These are phyloP conservation scores for Lophotis ruficrista DNA, from an alignment of 2,113 vertebrate genomes.

Conservation along the genomic window DNA sequence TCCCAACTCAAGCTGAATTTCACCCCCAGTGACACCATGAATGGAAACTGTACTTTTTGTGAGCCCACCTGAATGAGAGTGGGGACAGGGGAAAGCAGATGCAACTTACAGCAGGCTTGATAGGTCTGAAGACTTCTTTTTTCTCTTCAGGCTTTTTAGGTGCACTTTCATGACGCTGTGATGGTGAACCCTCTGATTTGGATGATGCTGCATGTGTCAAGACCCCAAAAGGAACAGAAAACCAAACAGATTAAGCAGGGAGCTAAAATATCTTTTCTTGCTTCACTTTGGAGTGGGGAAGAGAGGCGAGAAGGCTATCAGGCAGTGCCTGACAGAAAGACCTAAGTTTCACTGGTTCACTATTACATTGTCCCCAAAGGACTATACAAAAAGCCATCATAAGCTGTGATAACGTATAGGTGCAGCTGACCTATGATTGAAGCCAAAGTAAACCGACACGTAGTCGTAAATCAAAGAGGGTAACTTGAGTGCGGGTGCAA, in stretches of 20 bases:
- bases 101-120: conserved; percentile 88
- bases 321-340: not conserved
- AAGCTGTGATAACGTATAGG: not conserved
- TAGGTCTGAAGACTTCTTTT: conserved; percentile 86
- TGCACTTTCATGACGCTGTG: conserved; percentile 87
- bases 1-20: not conserved
- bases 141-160: conserved; percentile 92
- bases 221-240: conserved; percentile 25
- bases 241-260: not conserved
- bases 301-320: not conserved
- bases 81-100: not conserved
- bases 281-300: not conserved
- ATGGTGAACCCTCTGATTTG: conserved; percentile 93
- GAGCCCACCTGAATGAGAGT: not conserved
- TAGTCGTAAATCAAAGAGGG: not conserved
- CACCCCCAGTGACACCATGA: not conserved
- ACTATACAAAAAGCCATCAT: not conserved
- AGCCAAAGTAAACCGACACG: not conserved
- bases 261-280: not conserved
- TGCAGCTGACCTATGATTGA: not conserved
- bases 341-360: not conserved
- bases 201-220: conserved; percentile 83
- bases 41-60: not conserved
- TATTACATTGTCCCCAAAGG: not conserved
- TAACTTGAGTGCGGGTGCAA: not conserved